Evolutionary conservation across 2,888 invertebrate genomes (phyloP).

Genomic region (Nebria brevicollis): DNA sequence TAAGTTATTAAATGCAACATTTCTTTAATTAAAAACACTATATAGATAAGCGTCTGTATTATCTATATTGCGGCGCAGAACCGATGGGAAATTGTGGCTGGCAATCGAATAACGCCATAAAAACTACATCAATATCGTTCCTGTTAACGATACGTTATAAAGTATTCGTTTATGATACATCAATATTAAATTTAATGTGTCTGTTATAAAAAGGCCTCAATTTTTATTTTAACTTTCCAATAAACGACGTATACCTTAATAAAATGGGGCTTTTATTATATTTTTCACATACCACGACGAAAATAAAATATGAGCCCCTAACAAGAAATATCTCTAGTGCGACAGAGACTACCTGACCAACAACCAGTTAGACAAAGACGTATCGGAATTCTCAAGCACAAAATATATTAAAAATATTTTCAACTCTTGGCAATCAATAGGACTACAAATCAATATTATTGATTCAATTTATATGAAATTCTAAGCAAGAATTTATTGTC

Average conservation of each 20-base stretch:
- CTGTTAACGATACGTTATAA: slow-evolving; percentile 44
- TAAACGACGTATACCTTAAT: slow-evolving; percentile 27
- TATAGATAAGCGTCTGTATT: background rate
- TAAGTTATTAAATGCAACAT: background rate
- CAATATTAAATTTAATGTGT: slow-evolving; percentile 45
- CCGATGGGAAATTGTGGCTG: slow-evolving; percentile 7
- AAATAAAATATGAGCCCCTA: background rate
- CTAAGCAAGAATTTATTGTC: too few species aligned
- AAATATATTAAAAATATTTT: too few species aligned
- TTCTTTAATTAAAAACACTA: background rate
- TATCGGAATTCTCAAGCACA: too few species aligned
- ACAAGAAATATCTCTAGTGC: too few species aligned
- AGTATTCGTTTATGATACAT: slow-evolving; percentile 38
- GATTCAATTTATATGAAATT: too few species aligned
- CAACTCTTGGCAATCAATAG: too few species aligned
- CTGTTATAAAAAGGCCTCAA: slow-evolving; percentile 42
- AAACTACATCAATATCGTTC: slow-evolving; percentile 44
- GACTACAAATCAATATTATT: too few species aligned
- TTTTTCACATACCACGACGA: background rate
- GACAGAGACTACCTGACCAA: too few species aligned
- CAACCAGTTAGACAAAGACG: too few species aligned
- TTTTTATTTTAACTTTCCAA: slow-evolving; percentile 46
- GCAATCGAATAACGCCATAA: slow-evolving; percentile 39
- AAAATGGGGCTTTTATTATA: background rate
- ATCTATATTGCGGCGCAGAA: background rate